These are phyloP conservation scores for Gallinago solitaria DNA, from an alignment of 2,797 vertebrate species.

Conservation along the genomic window DNA sequence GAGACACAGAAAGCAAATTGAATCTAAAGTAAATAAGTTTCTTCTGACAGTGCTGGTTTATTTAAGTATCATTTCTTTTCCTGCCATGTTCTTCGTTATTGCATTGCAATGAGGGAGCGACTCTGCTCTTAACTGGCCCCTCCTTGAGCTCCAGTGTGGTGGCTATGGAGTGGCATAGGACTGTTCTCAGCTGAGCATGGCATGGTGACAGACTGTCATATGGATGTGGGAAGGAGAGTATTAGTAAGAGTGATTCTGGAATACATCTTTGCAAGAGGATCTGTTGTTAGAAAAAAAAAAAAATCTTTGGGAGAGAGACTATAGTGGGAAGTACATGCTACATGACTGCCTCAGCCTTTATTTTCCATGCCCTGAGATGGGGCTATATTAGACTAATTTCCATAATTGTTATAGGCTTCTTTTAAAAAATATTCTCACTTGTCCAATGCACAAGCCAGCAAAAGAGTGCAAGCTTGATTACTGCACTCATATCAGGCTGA, in stretches of 20 bases:
- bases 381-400: neutral
- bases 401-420: neutral
- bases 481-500: neutral
- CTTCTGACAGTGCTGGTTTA: constrained; percentile 2
- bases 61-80: constrained; percentile 46
- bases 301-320: neutral
- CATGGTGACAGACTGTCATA: neutral
- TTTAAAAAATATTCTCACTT: neutral
- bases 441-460: neutral
- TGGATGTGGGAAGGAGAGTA: neutral
- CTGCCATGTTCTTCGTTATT: neutral
- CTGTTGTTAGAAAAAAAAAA: neutral
- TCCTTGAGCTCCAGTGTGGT: neutral
- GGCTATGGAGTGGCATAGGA: neutral
- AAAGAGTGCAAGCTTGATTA: accelerated
- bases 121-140: neutral
- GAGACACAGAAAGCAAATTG: constrained; percentile 8
- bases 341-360: accelerated
- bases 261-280: neutral
- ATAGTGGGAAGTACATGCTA: neutral
- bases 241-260: neutral
- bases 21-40: constrained; percentile 44
- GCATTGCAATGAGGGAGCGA: neutral
- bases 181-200: neutral
- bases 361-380: neutral